Conservation (phyloP, 2,888 invertebrate species). For the Ctenicera cuprea region DNA sequence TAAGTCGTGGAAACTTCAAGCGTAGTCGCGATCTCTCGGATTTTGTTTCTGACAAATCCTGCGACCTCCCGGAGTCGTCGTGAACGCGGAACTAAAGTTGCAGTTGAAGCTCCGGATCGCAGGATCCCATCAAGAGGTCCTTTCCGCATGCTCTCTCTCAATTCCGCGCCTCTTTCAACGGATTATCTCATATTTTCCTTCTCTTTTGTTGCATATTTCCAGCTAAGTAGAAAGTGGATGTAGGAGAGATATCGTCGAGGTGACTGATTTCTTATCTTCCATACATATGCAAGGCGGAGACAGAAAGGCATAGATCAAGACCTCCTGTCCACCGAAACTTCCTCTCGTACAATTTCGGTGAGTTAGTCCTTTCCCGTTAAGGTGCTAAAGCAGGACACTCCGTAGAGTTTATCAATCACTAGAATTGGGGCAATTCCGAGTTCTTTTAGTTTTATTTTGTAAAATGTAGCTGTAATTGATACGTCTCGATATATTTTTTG, state of each 20-base stretch:
- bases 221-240: conserved; percentile 14
- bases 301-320: conserved; percentile 22
- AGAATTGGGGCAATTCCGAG: conserved; percentile 38
- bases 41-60: conserved; percentile 16
- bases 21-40: conserved; percentile 22
- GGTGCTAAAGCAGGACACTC: conserved; percentile 26
- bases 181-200: conserved; percentile 56
- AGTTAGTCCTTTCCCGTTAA: conserved; percentile 5
- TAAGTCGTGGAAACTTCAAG: no score
- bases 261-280: conserved; percentile 26
- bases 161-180: conserved; percentile 53
- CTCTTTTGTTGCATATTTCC: conserved; percentile 54
- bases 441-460: conserved; percentile 41
- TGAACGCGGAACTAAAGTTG: conserved; percentile 55
- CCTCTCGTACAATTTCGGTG: not conserved
- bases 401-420: conserved; percentile 40
- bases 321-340: conserved; percentile 13
- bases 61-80: conserved; percentile 42
- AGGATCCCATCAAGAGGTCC: conserved; percentile 51
- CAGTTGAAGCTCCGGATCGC: conserved; percentile 47
- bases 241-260: conserved; percentile 16
- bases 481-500: conserved; percentile 43
- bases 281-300: conserved; percentile 28
- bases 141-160: conserved; percentile 60
- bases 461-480: conserved; percentile 43